These are phyloP conservation scores for Oxycera nigricornis DNA, from an alignment of 2,888 invertebrate species.

Conservation along the genomic window DNA sequence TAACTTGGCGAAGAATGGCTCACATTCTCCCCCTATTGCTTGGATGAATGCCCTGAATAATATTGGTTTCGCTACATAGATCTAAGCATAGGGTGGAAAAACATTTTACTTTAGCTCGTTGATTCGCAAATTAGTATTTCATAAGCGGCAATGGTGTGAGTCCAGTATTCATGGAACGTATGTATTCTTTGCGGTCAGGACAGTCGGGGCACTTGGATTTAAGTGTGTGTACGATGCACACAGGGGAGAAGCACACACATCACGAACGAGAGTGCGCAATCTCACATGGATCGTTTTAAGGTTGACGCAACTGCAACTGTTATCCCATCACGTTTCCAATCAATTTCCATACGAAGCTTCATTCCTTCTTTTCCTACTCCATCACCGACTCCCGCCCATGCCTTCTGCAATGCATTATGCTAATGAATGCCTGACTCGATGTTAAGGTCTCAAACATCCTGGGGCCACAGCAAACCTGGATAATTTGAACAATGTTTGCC, in stretches of 20 bases:
- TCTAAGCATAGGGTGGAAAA: slow-evolving; percentile 6
- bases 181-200: neutral
- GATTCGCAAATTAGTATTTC: slow-evolving; percentile 26
- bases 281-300: neutral
- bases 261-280: neutral
- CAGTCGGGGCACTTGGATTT: no score
- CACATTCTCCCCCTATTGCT: neutral
- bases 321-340: neutral
- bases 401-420: slow-evolving; percentile 29
- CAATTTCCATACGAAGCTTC: no score
- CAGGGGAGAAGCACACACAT: neutral
- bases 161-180: no score
- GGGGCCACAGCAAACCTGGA: neutral
- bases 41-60: slow-evolving; percentile 1
- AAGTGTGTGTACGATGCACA: neutral
- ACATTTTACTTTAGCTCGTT: neutral
- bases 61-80: slow-evolving; percentile 13
- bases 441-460: slow-evolving; percentile 17
- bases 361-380: neutral
- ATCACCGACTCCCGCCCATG: neutral
- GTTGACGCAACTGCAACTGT: neutral
- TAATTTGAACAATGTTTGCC: slow-evolving; percentile 36
- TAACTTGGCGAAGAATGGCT: neutral
- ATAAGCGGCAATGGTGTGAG: slow-evolving; percentile 25
- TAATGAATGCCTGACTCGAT: neutral